Conservation (phyloP, 2,797 vertebrate species). For the Myotis vivesi region DNA sequence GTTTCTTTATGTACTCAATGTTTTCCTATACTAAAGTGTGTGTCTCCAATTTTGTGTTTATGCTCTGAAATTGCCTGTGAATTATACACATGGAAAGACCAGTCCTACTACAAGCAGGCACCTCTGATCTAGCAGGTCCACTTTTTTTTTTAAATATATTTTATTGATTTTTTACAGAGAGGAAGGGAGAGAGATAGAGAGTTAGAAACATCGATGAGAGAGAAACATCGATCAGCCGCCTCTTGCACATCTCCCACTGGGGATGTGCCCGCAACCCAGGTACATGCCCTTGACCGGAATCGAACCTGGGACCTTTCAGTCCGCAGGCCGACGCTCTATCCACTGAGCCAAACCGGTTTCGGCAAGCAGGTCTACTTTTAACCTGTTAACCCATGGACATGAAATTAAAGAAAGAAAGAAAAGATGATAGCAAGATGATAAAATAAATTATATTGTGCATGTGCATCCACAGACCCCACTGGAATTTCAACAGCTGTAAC, state of each 20-base stretch:
- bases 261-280: no score
- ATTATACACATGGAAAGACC: background rate
- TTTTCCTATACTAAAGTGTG: background rate
- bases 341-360: no score
- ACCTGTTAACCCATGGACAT: background rate
- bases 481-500: constrained; percentile 55
- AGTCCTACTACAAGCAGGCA: background rate
- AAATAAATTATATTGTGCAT: constrained; percentile 7
- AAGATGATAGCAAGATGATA: constrained; percentile 30
- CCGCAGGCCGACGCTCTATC: no score
- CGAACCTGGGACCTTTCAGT: no score
- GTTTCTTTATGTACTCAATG: background rate
- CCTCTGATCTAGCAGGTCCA: background rate
- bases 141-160: no score
- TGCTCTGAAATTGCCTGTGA: background rate
- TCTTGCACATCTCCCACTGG: no score
- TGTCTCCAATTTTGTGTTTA: constrained; percentile 7
- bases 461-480: background rate
- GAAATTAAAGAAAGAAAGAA: constrained; percentile 33
- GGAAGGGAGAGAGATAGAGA: no score
- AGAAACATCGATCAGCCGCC: no score
- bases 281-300: no score
- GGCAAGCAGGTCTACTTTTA: background rate
- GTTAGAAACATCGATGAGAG: no score
- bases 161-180: no score